phyloP scores from a whole-genome alignment of 2,113 vertebrate species.

The Terrapene triunguis region DNA sequence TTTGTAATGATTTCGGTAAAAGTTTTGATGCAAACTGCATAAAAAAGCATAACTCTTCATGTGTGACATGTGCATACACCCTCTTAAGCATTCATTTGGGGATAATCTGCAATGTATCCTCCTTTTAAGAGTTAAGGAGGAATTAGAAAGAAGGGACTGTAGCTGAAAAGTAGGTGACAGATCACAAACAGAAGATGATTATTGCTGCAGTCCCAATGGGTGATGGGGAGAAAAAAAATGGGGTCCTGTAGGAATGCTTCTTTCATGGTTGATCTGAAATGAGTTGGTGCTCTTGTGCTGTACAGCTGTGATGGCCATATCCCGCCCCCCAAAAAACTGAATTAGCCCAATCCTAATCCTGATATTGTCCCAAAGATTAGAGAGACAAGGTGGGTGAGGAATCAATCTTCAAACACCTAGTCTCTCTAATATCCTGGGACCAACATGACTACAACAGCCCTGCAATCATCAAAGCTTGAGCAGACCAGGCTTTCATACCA shows the following conservation, averaged over 20 bases:
- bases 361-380: not conserved
- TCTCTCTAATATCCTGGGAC: not conserved
- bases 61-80: accelerated
- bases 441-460: not conserved
- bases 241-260: not conserved
- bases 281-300: not conserved
- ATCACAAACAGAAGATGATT: accelerated
- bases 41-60: not conserved
- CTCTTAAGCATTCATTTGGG: not conserved
- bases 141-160: not conserved
- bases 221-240: not conserved
- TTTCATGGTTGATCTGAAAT: not conserved
- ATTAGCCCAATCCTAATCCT: not conserved
- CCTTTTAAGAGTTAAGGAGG: not conserved
- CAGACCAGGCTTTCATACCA: not conserved
- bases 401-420: too few species aligned
- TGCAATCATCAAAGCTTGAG: not conserved
- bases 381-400: too few species aligned
- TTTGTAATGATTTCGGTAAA: slow-evolving; percentile 25
- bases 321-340: not conserved
- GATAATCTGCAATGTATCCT: not conserved
- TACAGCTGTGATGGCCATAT: not conserved
- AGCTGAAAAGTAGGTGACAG: not conserved
- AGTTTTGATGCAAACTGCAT: not conserved
- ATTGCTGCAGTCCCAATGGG: not conserved